These are phyloP conservation scores for Gastracanthus pulcherrimus DNA, from an alignment of 2,888 invertebrate species.

Conservation along the genomic window DNA sequence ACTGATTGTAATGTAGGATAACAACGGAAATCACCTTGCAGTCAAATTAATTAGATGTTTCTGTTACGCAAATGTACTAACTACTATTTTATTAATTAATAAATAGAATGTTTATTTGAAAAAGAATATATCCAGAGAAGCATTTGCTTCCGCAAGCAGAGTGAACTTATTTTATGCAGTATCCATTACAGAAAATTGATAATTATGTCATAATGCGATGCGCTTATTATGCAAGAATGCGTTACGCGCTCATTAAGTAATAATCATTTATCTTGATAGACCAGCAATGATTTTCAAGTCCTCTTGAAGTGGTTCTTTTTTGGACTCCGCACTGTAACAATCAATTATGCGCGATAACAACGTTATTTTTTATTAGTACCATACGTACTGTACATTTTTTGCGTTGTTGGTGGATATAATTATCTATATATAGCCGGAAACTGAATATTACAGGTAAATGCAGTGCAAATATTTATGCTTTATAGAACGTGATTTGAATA, in stretches of 20 bases:
- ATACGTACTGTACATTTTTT: no score
- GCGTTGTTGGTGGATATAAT: neutral
- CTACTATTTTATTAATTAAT: no score
- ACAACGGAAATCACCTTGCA: no score
- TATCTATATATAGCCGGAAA: neutral
- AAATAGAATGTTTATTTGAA: no score
- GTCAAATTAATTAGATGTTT: no score
- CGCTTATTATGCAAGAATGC: constrained; percentile 19
- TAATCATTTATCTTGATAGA: neutral
- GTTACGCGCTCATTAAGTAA: neutral
- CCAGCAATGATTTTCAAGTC: neutral
- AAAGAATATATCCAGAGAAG: no score
- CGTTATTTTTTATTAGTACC: no score
- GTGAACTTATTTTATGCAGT: constrained; percentile 24
- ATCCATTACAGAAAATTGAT: constrained; percentile 36
- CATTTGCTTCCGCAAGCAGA: no score
- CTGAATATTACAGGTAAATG: neutral
- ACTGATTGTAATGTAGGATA: no score
- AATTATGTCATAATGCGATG: constrained; percentile 39
- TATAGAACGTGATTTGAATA: neutral
- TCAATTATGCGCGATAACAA: neutral
- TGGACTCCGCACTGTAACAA: neutral
- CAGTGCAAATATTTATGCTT: constrained; percentile 4
- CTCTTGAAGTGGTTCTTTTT: neutral
- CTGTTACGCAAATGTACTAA: no score